Base-by-base conservation (phyloP, 2,888 invertebrate species). In the Biston betularia region DNA sequence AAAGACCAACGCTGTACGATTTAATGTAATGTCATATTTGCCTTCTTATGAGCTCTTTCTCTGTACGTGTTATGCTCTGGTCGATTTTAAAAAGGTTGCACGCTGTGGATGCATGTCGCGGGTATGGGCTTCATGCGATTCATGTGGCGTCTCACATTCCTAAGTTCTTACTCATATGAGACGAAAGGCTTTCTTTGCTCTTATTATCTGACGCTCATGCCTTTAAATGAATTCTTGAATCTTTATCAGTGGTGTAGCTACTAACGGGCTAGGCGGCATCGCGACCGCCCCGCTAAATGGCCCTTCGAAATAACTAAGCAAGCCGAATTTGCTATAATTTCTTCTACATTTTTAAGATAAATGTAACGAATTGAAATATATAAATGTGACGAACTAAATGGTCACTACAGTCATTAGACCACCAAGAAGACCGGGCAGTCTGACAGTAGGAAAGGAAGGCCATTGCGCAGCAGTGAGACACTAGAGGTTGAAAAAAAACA, bases 141-240 rank as follows among this genome's bases (percentile, higher is more conserved):
- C 8, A 35, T 55, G 38, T 34, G 60, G 59, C 40, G 12, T 50
- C 42, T 34, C 54, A 54, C 58, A 67, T 67, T 48, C 54, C 54
- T 10, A 50, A 45, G 38, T 12, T 6, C n/a, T 67, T 58, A 59
- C 54, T 67, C 62, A 63, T 34, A 14, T n/a, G 53, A 14, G 42
- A 15, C 4, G 14, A 35, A 14, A 52, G 14, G 24, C 57, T 63
- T 50, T 63, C 63, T 58, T 54, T 50, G 52, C 40, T 61, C 10
- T 40, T n/a, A 15, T 60, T 61, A 15, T 49, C n/a, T 35, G 5
- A 34, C 24, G 10, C 11, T 15, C 10, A 6, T 57, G 38, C n/a
- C 10, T 24, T 34, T 33, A 45, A 33, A n/a, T 45, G 8, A 3
- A 48, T 6, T 35, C 11, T 53, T 53, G 14, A 45, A 6, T 11